Base-by-base conservation (phyloP, 2,888 invertebrate species). In the Empis livida region DNA sequence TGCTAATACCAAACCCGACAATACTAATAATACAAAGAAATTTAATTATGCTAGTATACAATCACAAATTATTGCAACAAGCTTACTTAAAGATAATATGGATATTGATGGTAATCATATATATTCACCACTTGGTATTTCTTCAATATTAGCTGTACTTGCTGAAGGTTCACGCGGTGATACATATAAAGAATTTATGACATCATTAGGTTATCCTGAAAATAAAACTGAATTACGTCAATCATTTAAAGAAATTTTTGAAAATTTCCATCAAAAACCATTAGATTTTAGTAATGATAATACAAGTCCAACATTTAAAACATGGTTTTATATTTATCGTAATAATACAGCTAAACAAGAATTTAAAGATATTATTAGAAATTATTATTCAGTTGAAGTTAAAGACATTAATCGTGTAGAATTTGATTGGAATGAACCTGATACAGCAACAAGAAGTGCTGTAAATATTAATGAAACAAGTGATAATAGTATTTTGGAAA, bases 251-350 rank as follows among this genome's bases (percentile, higher is more conserved):
- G 48, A 53, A 3, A 56, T 67, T 16, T 44, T 68, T 41, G 50
- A 54, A 13, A 57, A 56, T 53, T 64, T 64, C 40, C 58, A 62
- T 51, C 56, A 58, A 31, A 45, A 48, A 35, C 23, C 27, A 9
- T 56, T 52, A 0, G 56, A 58, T 3, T 53, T 54, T 3, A 52
- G 55, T 9, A 51, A 59, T 0, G 48, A 59, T 16, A 38, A 48
- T 10, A 45, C 74, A 52, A 68, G 71, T 49, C 80, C 80, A 1
- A 77, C 80, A 54, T 68, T 81, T 53, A 78, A 78, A 59, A 79
- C 78, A 56, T 81, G 76, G 71, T 75, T 81, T 57, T 81, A 81
- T 55, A 74, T 81, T 8, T 81, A 80, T 61, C 77, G 77, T 56
- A 80, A 80, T 56, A 75, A 77, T 57, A 76, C 77, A 0, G 76